Evolutionary conservation across 2,113 vertebrate species (phyloP), one percentile per base, ranked within the genome.

Genomic region (Amazona vittata): DNA sequence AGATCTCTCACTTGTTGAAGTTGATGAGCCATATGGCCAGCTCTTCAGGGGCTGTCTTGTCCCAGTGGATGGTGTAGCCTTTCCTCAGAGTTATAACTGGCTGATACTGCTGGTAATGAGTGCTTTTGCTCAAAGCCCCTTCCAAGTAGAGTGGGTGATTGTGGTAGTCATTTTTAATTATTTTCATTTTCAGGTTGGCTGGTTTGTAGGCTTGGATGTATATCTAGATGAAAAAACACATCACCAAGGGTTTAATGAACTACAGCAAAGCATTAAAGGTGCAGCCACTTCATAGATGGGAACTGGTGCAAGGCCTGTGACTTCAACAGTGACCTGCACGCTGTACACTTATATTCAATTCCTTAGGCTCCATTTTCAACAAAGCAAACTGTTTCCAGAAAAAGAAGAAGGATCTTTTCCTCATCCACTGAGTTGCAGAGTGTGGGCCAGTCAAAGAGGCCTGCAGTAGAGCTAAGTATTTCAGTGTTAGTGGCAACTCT

Each of bases 91-190:
- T 98, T 95, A 99, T 65, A 37, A 99, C 99, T 0, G 99, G 99
- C 97, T 99, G 99, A 96, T 99, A 99, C 95, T 99, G 99, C 98
- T 99, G 99, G 97, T 99, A 99, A 97, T 99, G 99, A 68, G 98
- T 98, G 93, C 97, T 99, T 96, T 99, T 99, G 41, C 98, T 98
- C 80, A 99, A 98, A 22, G 99, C 99, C 1, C 99, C 99, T 95
- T 98, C 98, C 90, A 99, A 97, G 65, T 92, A 92, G 71, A 99
- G 97, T 1, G 99, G 99, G 33, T 97, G 98, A 35, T 97, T 97
- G 3, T 99, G 98, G 80, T 98, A 99, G 94, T 99, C 99, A 6
- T 99, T 98, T 97, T 98, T 99, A 93, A 99, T 98, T 60, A 99
- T 99, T 95, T 98, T 99, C 99, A 99, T 98, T 83, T 98, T 98